Evolutionary conservation across 2,888 invertebrate species (phyloP).

Genomic region (Phorcus lineatus): DNA sequence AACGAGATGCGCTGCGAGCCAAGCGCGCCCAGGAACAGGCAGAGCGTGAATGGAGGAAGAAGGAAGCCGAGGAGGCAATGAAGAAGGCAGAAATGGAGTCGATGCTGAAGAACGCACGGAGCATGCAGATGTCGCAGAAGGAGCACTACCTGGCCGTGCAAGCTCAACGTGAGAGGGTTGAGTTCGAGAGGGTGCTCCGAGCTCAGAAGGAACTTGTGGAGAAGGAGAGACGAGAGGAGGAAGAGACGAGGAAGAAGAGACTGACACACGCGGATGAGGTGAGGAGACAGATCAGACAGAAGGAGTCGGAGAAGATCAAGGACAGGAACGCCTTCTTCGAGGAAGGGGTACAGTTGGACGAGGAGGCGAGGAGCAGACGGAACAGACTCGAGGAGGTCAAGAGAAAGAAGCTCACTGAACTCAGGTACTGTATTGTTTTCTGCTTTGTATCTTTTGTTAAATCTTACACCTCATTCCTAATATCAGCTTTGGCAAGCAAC

Average conservation of each 20-base stretch:
- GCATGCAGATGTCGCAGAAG: constrained; percentile 74
- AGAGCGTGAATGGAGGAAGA: constrained; percentile 75
- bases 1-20: constrained; percentile 74
- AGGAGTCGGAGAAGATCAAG: constrained; percentile 71
- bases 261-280: constrained; percentile 70
- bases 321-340: constrained; percentile 75
- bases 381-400: constrained; percentile 74
- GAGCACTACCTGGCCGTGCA: constrained; percentile 75
- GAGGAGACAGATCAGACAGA: constrained; percentile 72
- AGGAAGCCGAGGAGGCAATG: constrained; percentile 70
- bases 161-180: constrained; percentile 74
- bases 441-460: too few relatives aligned
- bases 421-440: constrained; percentile 66
- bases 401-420: constrained; percentile 73
- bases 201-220: constrained; percentile 75
- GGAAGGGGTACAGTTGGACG: constrained; percentile 74
- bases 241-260: constrained; percentile 55
- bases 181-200: constrained; percentile 75
- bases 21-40: constrained; percentile 75
- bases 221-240: constrained; percentile 72
- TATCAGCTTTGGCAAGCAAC: too few relatives aligned
- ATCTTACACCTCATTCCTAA: too few relatives aligned
- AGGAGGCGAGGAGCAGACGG: constrained; percentile 71
- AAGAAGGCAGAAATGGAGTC: constrained; percentile 73
- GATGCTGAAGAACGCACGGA: constrained; percentile 71